Base-by-base conservation (phyloP, 2,113 vertebrate species). In the Chunga burmeisteri region DNA sequence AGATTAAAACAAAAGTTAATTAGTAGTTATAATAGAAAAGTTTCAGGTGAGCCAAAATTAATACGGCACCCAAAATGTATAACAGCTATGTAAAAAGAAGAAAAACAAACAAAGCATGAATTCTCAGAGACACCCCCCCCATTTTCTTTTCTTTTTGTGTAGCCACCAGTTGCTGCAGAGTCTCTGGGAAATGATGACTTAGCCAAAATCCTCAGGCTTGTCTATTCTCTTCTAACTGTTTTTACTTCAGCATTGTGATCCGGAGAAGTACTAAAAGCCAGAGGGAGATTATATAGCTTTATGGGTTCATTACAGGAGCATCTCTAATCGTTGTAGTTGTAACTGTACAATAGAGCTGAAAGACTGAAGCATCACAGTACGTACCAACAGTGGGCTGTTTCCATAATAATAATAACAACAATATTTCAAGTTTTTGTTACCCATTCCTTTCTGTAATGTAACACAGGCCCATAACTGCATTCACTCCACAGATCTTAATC, bases 401-500 rank as follows among this genome's bases (percentile, higher is more conserved):
- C 40, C 8, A 42, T 53, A 59, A 21, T 14, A 70, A 6, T 26
- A 49, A 22, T 15, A 50, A 47, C 38, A 30, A 40, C 32, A 30
- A 11, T 38, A 21, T 20, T 58, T 86, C 23, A 61, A 22, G 40
- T 10, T 79, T 86, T 84, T 95, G 7, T 86, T 58, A 62, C 32
- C 81, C 5, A 21, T 66, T 61, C 38, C 42, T 86, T 81, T 65
- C 44, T 36, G 47, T 27, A 63, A 29, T 42, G 27, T 29, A 61
- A 59, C 40, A 62, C 13, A 70, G 29, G 46, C 61, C 34, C 1
- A 2, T 38, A 71, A 83, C 56, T 63, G 81, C 73, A 13, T 74
- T 79, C 81, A 68, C 32, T 58, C 53, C 56, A 32, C 44, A 82
- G 61, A 75, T 75, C 77, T 93, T 96, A 94, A 93, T 93, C 88